Percentiles rank a stretch among this genome's conserved stretches.
phyloP scores from a whole-genome alignment of 2,888 invertebrate species.

The Odontocolon sp. region DNA sequence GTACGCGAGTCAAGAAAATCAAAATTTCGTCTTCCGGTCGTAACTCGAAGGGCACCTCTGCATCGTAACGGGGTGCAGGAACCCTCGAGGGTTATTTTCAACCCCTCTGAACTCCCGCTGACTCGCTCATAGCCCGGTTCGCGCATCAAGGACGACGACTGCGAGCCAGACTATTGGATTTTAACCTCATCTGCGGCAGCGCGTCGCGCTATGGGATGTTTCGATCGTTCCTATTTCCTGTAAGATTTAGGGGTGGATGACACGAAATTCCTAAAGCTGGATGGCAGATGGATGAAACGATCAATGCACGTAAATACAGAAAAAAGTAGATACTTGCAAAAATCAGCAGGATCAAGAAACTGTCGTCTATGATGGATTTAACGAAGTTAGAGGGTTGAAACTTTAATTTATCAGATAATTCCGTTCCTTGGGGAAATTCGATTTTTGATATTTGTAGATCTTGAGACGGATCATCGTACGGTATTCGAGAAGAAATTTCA shows the following conservation, averaged over 20 bases:
- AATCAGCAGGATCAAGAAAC: background rate
- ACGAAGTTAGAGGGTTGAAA: background rate
- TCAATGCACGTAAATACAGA: too few species aligned
- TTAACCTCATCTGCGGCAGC: constrained; percentile 73
- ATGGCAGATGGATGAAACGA: background rate
- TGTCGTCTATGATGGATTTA: background rate
- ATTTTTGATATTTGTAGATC: too few species aligned
- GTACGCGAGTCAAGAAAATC: constrained; percentile 68
- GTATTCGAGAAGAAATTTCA: background rate
- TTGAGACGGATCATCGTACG: constrained; percentile 2
- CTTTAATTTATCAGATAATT: constrained; percentile 8
- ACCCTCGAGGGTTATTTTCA: constrained; percentile 49
- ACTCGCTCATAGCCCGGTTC: background rate
- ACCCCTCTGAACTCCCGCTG: constrained; percentile 11
- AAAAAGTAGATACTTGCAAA: background rate
- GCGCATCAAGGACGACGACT: constrained; percentile 11
- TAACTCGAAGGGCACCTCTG: constrained; percentile 67
- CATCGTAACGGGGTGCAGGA: constrained; percentile 42
- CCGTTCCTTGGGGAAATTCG: background rate
- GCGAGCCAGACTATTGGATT: constrained; percentile 77
- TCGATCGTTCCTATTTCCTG: constrained; percentile 66
- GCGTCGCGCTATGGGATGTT: constrained; percentile 59
- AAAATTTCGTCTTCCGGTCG: constrained; percentile 74
- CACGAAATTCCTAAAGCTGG: background rate
- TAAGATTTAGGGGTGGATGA: constrained; percentile 28